A percentile compares a stretch with the other conserved stretches of the same genome.
phyloP scores from a whole-genome alignment of 2,888 invertebrate genomes.

The Sylvicola cinctus region DNA sequence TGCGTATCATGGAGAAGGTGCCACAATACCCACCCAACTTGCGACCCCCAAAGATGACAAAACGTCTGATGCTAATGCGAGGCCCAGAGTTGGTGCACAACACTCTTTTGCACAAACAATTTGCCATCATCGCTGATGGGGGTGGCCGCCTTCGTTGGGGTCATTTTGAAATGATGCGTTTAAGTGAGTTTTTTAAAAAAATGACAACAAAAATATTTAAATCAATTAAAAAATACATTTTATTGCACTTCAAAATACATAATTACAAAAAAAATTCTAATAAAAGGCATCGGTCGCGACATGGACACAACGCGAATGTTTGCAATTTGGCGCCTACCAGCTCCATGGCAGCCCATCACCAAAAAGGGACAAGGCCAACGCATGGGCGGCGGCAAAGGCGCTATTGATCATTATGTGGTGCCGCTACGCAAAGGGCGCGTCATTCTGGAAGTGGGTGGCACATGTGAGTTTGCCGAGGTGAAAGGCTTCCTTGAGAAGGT shows the following conservation, averaged over 20 bases:
- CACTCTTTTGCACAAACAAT: constrained; percentile 62
- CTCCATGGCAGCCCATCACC: constrained; percentile 90
- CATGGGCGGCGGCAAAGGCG: constrained; percentile 93
- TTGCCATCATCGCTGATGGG: constrained; percentile 66
- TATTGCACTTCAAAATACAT: too few relatives aligned
- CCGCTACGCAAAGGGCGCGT: constrained; percentile 81
- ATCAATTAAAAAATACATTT: too few relatives aligned
- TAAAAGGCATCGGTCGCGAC: constrained; percentile 42
- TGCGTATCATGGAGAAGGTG: constrained; percentile 49
- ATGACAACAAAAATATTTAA: neutral
- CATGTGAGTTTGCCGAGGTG: constrained; percentile 67
- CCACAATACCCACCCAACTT: constrained; percentile 44
- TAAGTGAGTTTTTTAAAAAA: constrained; percentile 26
- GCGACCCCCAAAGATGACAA: constrained; percentile 68
- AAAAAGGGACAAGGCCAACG: constrained; percentile 76
- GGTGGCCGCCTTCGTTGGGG: constrained; percentile 64
- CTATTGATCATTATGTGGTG: constrained; percentile 86
- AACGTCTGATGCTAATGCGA: constrained; percentile 61
- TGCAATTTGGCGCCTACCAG: constrained; percentile 83
- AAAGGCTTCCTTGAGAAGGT: constrained; percentile 42
- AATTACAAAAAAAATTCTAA: neutral
- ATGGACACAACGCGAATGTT: constrained; percentile 70
- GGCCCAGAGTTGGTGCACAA: constrained; percentile 81
- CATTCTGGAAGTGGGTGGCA: constrained; percentile 84
- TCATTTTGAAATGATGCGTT: constrained; percentile 79